A percentile compares a stretch with the other conserved stretches of the same genome.
Conservation (phyloP, 2,888 invertebrate species). For the Clanis bilineata region DNA sequence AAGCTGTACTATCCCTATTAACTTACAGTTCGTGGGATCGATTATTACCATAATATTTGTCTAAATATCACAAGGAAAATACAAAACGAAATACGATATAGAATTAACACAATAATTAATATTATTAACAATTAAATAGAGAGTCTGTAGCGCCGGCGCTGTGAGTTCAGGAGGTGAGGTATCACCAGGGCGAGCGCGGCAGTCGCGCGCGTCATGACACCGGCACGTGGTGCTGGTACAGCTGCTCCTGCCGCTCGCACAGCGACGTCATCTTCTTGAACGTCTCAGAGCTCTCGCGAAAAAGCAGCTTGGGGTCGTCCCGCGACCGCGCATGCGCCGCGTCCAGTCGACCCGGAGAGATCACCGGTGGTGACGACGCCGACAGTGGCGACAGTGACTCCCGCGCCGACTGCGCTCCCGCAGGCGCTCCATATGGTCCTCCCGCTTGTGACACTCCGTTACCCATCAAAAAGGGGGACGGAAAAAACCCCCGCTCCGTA, state of each 20-base stretch:
- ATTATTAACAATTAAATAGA: conserved; percentile 80
- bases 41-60: conserved; percentile 78
- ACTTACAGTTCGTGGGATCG: conserved; percentile 80
- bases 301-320: conserved; percentile 77
- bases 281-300: conserved; percentile 78
- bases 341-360: conserved; percentile 72
- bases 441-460: conserved; percentile 62
- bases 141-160: conserved; percentile 57
- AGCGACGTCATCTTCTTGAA: conserved; percentile 80
- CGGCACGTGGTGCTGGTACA: conserved; percentile 80
- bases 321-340: conserved; percentile 70
- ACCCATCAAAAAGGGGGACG: conserved; percentile 70
- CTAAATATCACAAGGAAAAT: conserved; percentile 82
- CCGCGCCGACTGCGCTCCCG: conserved; percentile 65
- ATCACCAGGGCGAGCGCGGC: conserved; percentile 70
- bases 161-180: conserved; percentile 50
- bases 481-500: conserved; percentile 69
- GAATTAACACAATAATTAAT: conserved; percentile 79
- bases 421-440: conserved; percentile 66
- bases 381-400: conserved; percentile 76
- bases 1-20: conserved; percentile 72
- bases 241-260: conserved; percentile 78
- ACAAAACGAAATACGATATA: conserved; percentile 81
- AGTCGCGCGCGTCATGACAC: conserved; percentile 77
- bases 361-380: conserved; percentile 74